These are phyloP conservation scores for Antennarius maculatus DNA, from an alignment of 2,797 vertebrate species.

Conservation along the genomic window DNA sequence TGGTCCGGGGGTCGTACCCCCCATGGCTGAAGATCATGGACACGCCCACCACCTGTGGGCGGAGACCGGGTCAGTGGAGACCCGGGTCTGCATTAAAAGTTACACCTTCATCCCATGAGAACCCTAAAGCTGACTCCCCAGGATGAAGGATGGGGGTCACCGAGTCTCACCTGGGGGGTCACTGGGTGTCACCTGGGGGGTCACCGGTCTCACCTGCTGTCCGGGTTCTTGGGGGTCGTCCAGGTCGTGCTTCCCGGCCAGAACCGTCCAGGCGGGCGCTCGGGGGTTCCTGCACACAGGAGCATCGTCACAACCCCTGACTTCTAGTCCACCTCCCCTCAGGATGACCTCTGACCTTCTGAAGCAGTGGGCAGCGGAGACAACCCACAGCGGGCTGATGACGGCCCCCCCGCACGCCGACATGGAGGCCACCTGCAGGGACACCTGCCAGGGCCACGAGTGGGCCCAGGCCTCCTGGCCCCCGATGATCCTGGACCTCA, in stretches of 20 bases:
- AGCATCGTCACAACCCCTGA: no score
- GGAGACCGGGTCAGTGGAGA: background rate
- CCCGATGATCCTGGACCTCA: constrained; percentile 71
- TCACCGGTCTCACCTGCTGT: constrained; percentile 61
- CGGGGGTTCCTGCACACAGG: constrained; percentile 62
- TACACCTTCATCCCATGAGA: no score
- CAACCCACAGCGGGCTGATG: constrained; percentile 63
- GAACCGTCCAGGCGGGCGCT: constrained; percentile 66
- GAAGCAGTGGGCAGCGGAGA: constrained; percentile 80
- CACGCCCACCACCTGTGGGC: constrained; percentile 51
- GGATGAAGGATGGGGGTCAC: no score
- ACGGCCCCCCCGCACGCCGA: constrained; percentile 76
- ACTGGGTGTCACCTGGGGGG: no score
- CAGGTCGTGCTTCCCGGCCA: constrained; percentile 78
- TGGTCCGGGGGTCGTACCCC: constrained; percentile 59
- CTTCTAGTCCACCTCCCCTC: no score
- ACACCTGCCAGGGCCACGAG: constrained; percentile 82
- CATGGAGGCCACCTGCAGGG: constrained; percentile 49
- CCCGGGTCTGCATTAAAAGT: background rate
- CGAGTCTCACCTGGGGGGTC: no score
- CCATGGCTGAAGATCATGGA: constrained; percentile 61
- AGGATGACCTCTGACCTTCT: constrained; percentile 55
- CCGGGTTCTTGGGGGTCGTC: constrained; percentile 53
- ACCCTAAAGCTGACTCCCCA: no score
- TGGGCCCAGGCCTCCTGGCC: constrained; percentile 75